Base-by-base conservation (phyloP, 1,140 invertebrate genomes). In the Drosophila arawakana region DNA sequence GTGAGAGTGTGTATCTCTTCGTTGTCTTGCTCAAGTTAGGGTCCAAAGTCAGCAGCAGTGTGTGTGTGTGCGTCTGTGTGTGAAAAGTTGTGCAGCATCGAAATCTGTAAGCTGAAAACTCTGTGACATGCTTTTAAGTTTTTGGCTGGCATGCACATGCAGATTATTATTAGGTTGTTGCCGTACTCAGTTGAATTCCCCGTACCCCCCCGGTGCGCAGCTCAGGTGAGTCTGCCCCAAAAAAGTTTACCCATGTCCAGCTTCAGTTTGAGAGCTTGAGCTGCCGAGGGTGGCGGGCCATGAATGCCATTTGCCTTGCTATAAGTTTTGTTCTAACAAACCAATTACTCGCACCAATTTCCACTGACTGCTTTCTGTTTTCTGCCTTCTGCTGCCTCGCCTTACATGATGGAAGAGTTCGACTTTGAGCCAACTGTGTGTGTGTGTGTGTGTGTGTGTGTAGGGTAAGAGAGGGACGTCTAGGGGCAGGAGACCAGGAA, bases 241-340 rank as follows among this genome's bases (percentile, higher is more conserved):
- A 68, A 83, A 83, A 77, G 39, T 84, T 84, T 84, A 49, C 66
- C 78, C 78, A 86, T 84, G 81, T 84, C 81, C 81, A 84, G 81
- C 80, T 8, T 4, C 41, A 7, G 41, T 13, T 43, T 4, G 3
- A 13, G 39, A 13, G 39, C 10, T 41, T 10, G 10, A 11, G 39
- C 10, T 41, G n/a, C n/a, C 25, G 37, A 13, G 41, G 11, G n/a
- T 13, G 41, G 41, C 41, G 41, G 37, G 61, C 43, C 58, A 67
- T 43, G 68, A 30, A 55, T 76, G 68, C 67, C 73, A 62, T 75
- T 74, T 74, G 72, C 65, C 67, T 74, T 70, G 59, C 81, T 67
- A 86, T 85, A 86, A 86, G 83, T 86, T 86, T 86, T 86, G 83
- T 86, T 86, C 83, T 86, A 86, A 86, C 83, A 86, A 86, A 86